Evolutionary conservation across 2,113 vertebrate genomes (phyloP).

Genomic region (Shinisaurus crocodilurus): DNA sequence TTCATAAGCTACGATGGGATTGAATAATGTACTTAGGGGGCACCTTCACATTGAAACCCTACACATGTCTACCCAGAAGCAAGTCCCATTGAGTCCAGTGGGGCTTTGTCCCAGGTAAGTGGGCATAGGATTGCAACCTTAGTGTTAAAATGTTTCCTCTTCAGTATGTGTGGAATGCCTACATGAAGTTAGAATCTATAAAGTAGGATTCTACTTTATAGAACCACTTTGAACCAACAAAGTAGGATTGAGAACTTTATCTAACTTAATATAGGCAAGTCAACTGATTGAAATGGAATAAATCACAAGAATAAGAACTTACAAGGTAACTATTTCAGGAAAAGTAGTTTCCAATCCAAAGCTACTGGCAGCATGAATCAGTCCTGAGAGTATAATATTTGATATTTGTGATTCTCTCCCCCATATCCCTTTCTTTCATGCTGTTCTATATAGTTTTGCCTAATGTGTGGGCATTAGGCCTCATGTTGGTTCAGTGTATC

Average conservation of each 20-base stretch:
- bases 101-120: too few species aligned
- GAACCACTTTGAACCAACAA: neutral
- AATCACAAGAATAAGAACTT: neutral
- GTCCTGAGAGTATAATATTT: neutral
- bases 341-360: neutral
- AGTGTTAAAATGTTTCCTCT: neutral
- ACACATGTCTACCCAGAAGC: too few species aligned
- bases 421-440: neutral
- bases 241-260: neutral
- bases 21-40: too few species aligned
- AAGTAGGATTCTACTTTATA: neutral
- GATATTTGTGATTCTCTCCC: slow-evolving; percentile 40
- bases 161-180: neutral
- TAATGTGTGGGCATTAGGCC: slow-evolving; percentile 28
- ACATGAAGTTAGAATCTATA: neutral
- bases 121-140: neutral
- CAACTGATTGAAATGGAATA: neutral
- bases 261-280: neutral
- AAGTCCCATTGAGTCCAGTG: too few species aligned
- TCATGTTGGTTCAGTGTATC: slow-evolving; percentile 11
- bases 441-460: slow-evolving; percentile 41
- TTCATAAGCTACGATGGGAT: too few species aligned
- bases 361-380: neutral
- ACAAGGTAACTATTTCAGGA: neutral
- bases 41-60: too few species aligned